Base-by-base conservation (phyloP, 2,797 vertebrate species). In the Sebastiscus tertius region DNA sequence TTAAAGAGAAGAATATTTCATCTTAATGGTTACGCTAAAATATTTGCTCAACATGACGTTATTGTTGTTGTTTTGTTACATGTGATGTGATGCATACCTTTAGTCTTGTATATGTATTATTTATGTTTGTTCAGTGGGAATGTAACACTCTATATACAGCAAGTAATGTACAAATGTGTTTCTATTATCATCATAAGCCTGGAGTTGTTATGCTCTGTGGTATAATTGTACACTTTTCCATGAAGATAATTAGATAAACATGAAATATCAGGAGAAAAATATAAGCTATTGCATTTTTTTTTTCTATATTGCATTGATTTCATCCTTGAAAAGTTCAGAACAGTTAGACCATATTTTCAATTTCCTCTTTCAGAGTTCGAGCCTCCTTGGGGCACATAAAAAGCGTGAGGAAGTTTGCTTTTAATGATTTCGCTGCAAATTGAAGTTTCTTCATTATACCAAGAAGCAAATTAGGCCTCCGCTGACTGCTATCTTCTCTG, bases 401-500 rank as follows among this genome's bases (percentile, higher is more conserved):
- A 83, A 80, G 75, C 29, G 61, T 1, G 12, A 79, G 72, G 66
- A 91, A 82, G 74, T 79, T 86, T 87, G 67, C 84, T 87, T 86
- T 90, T 76, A 82, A 90, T 81, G 76, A 81, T 83, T 75, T 76
- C 24, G 8, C 61, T 65, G 66, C 54, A 83, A 85, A 88, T 63
- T 68, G 20, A 82, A 82, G 62, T 78, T 64, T 54, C 73, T 83
- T 85, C 70, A 84, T 89, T 84, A 86, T 58, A 79, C 36, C 59
- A 33, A 80, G 78, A 61, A 79, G 64, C 33, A 88, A 86, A 88
- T 88, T 74, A 83, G 80, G 82, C 72, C 75, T 90, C 78, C 2
- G 0, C 86, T 90, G 83, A 85, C 80, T 84, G 49, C 80, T 61
- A 72, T 82, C 85, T 67, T 56, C 75, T 85, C 13, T 61, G 76